A percentile compares a stretch with the other conserved stretches of the same genome.
These are phyloP conservation scores for Callipepla squamata DNA, from an alignment of 2,113 vertebrate species.

Conservation along the genomic window DNA sequence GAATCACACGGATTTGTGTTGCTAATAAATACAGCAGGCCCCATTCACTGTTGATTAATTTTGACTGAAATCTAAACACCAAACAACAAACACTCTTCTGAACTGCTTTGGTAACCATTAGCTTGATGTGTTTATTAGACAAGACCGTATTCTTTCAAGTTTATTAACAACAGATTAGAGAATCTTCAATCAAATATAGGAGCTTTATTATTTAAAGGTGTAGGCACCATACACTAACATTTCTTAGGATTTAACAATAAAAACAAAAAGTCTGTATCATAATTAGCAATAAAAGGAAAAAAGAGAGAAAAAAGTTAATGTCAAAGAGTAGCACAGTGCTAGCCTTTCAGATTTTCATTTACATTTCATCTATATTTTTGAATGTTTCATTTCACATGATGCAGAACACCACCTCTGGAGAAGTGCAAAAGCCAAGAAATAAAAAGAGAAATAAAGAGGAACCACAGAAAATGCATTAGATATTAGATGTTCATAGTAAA, in stretches of 20 bases:
- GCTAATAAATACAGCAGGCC: constrained; percentile 80
- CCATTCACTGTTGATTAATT: constrained; percentile 82
- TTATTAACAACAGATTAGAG: constrained; percentile 83
- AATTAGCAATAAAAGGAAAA: not conserved
- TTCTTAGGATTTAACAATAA: constrained; percentile 45
- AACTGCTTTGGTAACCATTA: constrained; percentile 76
- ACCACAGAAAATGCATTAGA: not conserved
- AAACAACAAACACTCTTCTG: constrained; percentile 80
- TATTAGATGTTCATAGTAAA: not conserved
- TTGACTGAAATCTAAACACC: constrained; percentile 83
- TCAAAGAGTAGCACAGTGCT: not conserved
- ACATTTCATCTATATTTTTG: not conserved
- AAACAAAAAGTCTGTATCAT: constrained; percentile 34
- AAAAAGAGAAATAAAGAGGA: not conserved
- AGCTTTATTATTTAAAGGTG: constrained; percentile 67
- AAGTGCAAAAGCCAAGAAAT: not conserved
- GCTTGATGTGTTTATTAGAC: constrained; percentile 84
- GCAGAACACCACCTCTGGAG: not conserved
- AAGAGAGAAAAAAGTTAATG: not conserved
- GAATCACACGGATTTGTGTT: constrained; percentile 78
- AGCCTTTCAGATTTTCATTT: not conserved
- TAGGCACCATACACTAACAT: constrained; percentile 23
- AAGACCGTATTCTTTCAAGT: constrained; percentile 79
- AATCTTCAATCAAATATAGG: constrained; percentile 76
- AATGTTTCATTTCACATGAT: not conserved